Base-by-base conservation (phyloP, 2,113 vertebrate genomes). In the Campylomormyrus tamandua region DNA sequence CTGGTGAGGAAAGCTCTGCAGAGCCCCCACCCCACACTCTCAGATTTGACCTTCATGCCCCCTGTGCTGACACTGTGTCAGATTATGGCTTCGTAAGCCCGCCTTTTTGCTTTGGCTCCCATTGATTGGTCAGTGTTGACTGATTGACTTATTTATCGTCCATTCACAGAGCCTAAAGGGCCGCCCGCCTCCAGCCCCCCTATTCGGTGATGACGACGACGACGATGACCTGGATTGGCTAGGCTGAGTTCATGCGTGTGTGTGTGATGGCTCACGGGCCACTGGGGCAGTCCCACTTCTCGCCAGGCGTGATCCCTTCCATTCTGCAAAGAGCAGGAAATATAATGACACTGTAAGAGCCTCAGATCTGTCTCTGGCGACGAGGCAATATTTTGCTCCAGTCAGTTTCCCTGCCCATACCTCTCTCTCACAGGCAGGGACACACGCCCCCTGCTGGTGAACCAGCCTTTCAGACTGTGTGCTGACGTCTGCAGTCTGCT, bases 131-230 rank as follows among this genome's bases (percentile, higher is more conserved):
- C 17, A 49, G 3, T 27, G 49, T 15, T 31, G 27, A 52, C 13
- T 52, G 27, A 87, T 7, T 49, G 85, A 87, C 49, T 52, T 39
- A 27, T 87, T 3, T 87, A 5, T 35, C 15, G 5, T 87, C 31
- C 92, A n/a, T 92, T 92, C 74, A 62, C 95, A 99, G 98, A 99
- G 97, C 93, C 93, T 99, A 95, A 99, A 99, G 94, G 98, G 98
- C 1, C 94, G 85, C 2, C 98, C 98, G 0, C 98, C 98, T 4
- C 98, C 98, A 0, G 90, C 97, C 0, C 98, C 97, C 0, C 96
- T 99, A 92, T 99, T 98, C 5, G 97, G 95, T 49, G 97, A 98
- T 0, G 97, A 99, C 0, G 96, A 97, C 0, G 97, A 99, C 0
- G 97, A 98, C 0, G 96, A 97, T 0, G 97, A 98, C 84, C 94